Percentiles rank a stretch among this genome's conserved stretches.
These are phyloP conservation scores for Botrylloides violaceus DNA, from an alignment of 23 tunicate species.

Conservation along the genomic window DNA sequence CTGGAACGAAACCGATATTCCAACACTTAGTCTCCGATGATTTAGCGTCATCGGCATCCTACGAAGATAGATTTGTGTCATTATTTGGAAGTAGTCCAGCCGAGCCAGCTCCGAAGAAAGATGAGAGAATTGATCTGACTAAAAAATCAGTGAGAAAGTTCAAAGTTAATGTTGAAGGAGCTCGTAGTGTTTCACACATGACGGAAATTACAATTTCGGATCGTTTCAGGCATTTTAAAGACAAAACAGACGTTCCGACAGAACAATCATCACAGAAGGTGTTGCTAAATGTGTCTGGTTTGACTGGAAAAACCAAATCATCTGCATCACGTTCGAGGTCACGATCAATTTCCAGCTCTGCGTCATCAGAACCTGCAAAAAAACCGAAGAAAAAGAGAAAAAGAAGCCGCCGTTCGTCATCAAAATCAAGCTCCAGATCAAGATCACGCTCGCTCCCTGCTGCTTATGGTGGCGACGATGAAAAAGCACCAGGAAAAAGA, in stretches of 20 bases:
- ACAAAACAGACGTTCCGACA: background rate
- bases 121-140: constrained; percentile 28
- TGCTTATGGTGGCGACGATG: constrained; percentile 6
- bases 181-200: constrained; percentile 56
- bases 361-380: background rate
- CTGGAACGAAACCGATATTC: constrained; percentile 34
- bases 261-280: background rate
- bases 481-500: background rate
- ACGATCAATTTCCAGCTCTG: constrained; percentile 9
- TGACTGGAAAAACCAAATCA: constrained; percentile 9
- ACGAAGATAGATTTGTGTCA: constrained; percentile 71
- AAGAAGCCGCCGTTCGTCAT: background rate
- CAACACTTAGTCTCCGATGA: constrained; percentile 24
- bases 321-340: background rate
- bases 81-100: constrained; percentile 33
- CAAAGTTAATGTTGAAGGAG: constrained; percentile 33
- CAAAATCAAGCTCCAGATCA: constrained; percentile 4
- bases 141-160: constrained; percentile 43
- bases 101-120: constrained; percentile 7
- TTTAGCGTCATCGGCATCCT: constrained; percentile 26
- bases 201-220: constrained; percentile 42
- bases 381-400: background rate
- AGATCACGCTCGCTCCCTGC: constrained; percentile 5
- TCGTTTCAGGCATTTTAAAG: constrained; percentile 6
- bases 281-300: constrained; percentile 7